phyloP scores from a whole-genome alignment of 1,140 invertebrate genomes.

The Drosophila kurseongensis region DNA sequence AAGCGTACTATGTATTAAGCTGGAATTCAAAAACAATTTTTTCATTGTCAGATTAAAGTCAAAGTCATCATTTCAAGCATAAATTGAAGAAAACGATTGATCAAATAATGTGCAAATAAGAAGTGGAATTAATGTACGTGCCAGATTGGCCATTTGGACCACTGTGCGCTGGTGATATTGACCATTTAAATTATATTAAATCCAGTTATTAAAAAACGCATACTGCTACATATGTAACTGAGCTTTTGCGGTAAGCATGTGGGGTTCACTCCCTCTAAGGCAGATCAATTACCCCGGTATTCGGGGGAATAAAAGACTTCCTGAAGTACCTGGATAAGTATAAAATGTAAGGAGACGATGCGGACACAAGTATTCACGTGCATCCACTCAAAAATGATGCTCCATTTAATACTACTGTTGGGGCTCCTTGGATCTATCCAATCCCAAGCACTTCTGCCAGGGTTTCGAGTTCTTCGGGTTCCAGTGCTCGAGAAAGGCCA shows the following conservation, averaged over 20 bases:
- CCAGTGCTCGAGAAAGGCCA: neutral
- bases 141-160: too few species aligned
- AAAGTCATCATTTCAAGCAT: too few species aligned
- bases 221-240: neutral
- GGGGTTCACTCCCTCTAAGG: conserved; percentile 1
- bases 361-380: neutral
- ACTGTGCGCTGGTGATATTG: too few species aligned
- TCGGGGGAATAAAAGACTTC: neutral
- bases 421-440: neutral
- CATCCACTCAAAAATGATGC: neutral
- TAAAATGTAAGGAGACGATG: neutral
- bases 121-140: too few species aligned
- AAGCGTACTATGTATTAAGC: too few species aligned
- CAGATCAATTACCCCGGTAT: neutral
- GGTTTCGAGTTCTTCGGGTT: neutral
- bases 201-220: neutral
- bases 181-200: neutral
- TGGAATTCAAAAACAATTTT: neutral
- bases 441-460: neutral
- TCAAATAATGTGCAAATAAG: too few species aligned
- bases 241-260: neutral
- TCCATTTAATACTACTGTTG: neutral
- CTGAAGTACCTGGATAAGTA: neutral
- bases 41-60: too few species aligned
- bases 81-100: neutral